These are phyloP conservation scores for Pollimyrus isidori DNA, from an alignment of 2,113 vertebrate genomes.

Conservation along the genomic window DNA sequence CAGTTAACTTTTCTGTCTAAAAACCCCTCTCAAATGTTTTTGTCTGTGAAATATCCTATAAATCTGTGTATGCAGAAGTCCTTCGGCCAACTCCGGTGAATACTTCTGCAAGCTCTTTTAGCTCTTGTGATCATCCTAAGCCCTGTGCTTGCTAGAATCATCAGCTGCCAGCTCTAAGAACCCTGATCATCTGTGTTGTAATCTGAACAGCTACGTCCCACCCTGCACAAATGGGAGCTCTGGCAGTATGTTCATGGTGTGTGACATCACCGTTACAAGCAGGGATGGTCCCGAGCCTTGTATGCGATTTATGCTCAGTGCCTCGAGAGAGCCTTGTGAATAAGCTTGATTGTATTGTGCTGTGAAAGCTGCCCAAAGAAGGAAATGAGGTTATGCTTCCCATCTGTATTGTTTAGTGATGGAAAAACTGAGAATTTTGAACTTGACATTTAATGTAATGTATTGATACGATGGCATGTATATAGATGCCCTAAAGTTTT, in stretches of 20 bases:
- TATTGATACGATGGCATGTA: background rate
- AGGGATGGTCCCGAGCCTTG: background rate
- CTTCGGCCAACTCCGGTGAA: background rate
- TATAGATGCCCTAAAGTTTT: background rate
- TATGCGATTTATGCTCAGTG: background rate
- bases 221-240: background rate
- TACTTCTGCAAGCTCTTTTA: background rate
- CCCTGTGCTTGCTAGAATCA: background rate
- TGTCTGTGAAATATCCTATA: background rate
- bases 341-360: background rate
- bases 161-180: background rate
- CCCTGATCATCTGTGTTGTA: constrained; percentile 4
- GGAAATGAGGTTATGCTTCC: background rate
- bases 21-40: background rate
- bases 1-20: background rate
- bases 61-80: background rate
- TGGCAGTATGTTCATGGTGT: background rate
- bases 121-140: background rate
- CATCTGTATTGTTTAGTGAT: background rate
- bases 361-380: background rate
- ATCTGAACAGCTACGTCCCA: background rate
- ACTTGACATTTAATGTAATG: background rate
- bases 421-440: constrained; percentile 6
- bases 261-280: background rate
- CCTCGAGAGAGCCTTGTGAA: background rate